Evolutionary conservation across 2,888 invertebrate genomes (phyloP).

Genomic region (Scaptodrosophila latifasciaeformis): DNA sequence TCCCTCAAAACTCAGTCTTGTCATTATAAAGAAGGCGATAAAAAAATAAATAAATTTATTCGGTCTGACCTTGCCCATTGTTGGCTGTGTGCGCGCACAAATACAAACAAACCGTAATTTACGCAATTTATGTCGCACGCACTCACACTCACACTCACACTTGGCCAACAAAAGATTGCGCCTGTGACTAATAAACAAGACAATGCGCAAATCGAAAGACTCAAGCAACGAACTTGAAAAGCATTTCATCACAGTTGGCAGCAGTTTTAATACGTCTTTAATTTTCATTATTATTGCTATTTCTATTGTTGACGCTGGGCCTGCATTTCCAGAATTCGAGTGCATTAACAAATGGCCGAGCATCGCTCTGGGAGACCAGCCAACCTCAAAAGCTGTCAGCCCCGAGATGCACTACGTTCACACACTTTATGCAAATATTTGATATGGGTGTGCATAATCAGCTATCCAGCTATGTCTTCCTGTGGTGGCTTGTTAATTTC

Average conservation of each 20-base stretch:
- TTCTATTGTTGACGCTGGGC: slow-evolving; percentile 21
- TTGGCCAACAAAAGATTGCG: slow-evolving; percentile 22
- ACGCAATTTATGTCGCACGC: neutral
- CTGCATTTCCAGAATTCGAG: slow-evolving; percentile 47
- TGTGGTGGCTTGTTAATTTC: too few species aligned
- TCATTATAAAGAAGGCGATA: slow-evolving; percentile 62
- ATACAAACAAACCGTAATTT: neutral
- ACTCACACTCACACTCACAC: slow-evolving; percentile 25
- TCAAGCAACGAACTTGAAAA: slow-evolving; percentile 64
- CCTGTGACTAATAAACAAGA: slow-evolving; percentile 48
- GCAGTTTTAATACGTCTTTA: neutral
- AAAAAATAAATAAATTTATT: too few species aligned
- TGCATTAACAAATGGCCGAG: too few species aligned
- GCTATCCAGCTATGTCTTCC: too few species aligned
- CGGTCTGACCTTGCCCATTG: slow-evolving; percentile 64
- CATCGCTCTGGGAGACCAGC: too few species aligned
- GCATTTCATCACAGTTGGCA: slow-evolving; percentile 47
- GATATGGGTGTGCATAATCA: slow-evolving; percentile 19
- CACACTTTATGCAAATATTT: slow-evolving; percentile 42
- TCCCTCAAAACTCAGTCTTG: slow-evolving; percentile 38
- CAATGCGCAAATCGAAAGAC: slow-evolving; percentile 59
- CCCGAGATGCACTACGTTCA: slow-evolving; percentile 4
- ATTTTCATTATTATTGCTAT: neutral
- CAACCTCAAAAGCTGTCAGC: slow-evolving; percentile 28
- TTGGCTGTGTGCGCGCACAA: slow-evolving; percentile 41